Conservation (phyloP, 2,113 vertebrate species). For the Dissostichus mawsoni region DNA sequence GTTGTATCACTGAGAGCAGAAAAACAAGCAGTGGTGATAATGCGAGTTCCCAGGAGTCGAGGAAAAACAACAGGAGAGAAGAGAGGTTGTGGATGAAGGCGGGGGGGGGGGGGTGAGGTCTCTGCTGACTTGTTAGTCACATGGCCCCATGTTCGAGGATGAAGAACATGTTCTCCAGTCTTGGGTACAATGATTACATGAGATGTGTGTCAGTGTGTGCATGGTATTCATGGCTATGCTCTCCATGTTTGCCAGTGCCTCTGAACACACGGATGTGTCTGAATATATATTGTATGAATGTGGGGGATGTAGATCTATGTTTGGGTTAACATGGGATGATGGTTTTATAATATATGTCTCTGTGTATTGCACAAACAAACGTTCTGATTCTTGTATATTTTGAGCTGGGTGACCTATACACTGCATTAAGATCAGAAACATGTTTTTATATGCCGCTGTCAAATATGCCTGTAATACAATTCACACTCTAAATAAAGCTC, state of each 20-base stretch:
- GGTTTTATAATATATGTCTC: neutral
- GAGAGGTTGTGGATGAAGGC: neutral
- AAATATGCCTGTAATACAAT: too few species aligned
- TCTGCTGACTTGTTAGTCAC: constrained; percentile 62
- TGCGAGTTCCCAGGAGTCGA: neutral
- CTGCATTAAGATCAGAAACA: neutral
- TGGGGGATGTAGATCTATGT: constrained; percentile 11
- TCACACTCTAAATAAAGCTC: neutral
- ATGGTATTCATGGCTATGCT: neutral
- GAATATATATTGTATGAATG: constrained; percentile 38
- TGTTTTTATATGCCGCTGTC: neutral
- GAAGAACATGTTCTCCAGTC: constrained; percentile 42
- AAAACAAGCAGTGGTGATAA: constrained; percentile 4
- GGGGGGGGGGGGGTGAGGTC: constrained; percentile 25
- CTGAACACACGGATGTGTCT: constrained; percentile 7
- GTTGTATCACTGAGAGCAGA: neutral
- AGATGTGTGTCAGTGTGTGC: constrained; percentile 28
- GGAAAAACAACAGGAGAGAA: neutral
- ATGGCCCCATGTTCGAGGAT: constrained; percentile 51
- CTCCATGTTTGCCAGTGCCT: neutral
- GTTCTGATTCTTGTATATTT: neutral
- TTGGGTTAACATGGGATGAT: neutral
- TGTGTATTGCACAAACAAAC: neutral
- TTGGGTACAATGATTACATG: constrained; percentile 34
- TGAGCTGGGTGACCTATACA: neutral